A percentile compares a stretch with the other conserved stretches of the same genome.
Evolutionary conservation across 35 echinoderm and acorn worm genomes (phyloP).

Genomic region (Diadema setosum): DNA sequence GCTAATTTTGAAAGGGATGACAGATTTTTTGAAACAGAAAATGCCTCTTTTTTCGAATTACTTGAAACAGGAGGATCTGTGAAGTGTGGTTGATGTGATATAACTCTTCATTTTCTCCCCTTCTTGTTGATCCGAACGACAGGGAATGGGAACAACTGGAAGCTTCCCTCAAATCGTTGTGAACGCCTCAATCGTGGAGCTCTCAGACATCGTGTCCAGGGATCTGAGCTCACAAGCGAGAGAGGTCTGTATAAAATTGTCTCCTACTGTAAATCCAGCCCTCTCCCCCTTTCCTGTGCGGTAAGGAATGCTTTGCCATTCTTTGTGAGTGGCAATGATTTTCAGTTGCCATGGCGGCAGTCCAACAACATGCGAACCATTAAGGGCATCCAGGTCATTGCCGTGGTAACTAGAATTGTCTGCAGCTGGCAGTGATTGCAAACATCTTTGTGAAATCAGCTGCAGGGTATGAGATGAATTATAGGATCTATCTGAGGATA

Average conservation of each 20-base stretch:
- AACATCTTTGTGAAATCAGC: not conserved
- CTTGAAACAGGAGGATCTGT: no score
- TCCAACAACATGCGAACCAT: not conserved
- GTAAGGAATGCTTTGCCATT: not conserved
- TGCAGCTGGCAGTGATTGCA: no score
- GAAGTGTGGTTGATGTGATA: no score
- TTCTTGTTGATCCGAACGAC: no score
- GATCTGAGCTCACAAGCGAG: constrained; percentile 39
- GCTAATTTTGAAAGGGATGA: no score
- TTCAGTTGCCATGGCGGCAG: not conserved
- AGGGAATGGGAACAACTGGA: not conserved
- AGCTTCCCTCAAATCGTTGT: constrained; percentile 51
- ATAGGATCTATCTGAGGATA: no score
- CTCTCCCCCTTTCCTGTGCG: not conserved
- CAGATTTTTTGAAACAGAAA: no score
- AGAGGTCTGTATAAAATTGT: no score
- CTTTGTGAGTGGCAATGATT: not conserved
- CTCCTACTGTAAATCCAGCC: not conserved
- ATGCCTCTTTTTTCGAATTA: no score
- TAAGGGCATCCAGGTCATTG: not conserved
- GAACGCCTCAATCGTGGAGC: not conserved
- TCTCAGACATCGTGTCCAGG: not conserved
- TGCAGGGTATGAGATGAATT: not conserved
- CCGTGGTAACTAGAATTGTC: not conserved
- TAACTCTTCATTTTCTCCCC: no score